Conservation (phyloP, 2,113 vertebrate species). For the Chelonoidis abingdonii region DNA sequence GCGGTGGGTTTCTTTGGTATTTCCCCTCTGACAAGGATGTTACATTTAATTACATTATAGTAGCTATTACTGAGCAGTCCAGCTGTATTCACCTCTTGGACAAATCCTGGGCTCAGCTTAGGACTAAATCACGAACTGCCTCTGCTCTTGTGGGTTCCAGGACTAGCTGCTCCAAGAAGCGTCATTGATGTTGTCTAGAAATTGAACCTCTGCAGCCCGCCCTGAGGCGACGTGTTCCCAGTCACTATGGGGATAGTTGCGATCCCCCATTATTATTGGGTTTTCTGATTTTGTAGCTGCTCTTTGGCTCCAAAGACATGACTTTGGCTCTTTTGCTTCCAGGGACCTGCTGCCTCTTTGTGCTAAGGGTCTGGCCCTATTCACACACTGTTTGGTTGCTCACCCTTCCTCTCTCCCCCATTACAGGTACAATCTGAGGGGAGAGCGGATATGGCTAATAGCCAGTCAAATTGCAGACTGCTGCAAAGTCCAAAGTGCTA, state of each 20-base stretch:
- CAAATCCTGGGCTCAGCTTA: too few species aligned
- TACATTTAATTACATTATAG: too few species aligned
- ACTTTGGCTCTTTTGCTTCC: neutral
- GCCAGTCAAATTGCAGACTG: neutral
- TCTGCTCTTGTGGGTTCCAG: too few species aligned
- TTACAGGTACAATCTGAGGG: neutral
- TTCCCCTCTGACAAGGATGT: too few species aligned
- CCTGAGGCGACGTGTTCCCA: neutral
- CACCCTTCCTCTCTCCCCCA: neutral
- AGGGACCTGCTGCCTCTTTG: neutral
- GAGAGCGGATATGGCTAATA: neutral
- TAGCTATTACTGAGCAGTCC: too few species aligned
- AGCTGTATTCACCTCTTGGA: too few species aligned
- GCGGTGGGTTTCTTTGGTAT: too few species aligned
- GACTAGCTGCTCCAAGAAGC: too few species aligned
- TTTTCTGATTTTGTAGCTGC: neutral
- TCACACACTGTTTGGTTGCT: neutral
- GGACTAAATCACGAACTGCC: too few species aligned
- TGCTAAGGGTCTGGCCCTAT: neutral
- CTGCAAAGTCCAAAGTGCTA: neutral
- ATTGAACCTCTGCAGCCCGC: neutral
- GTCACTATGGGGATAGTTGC: neutral
- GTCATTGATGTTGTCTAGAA: too few species aligned
- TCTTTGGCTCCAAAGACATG: neutral
- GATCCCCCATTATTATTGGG: neutral